A percentile compares a stretch with the other conserved stretches of the same genome.
phyloP scores from a whole-genome alignment of 2,797 vertebrate genomes.

The Cossypha dichroa region DNA sequence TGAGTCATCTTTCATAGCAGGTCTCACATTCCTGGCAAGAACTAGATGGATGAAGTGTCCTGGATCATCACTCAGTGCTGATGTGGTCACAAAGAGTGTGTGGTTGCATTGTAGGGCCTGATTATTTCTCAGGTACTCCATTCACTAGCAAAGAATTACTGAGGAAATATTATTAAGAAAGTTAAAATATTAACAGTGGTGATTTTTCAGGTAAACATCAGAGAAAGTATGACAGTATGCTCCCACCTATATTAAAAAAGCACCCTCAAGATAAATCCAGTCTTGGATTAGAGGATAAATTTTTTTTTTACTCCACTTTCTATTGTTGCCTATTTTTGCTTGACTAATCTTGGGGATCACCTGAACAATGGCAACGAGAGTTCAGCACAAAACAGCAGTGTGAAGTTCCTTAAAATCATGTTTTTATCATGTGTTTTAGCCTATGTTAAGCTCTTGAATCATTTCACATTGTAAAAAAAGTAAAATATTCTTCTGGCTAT shows the following conservation, averaged over 20 bases:
- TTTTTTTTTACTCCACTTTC: background rate
- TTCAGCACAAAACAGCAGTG: background rate
- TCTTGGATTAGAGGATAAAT: background rate
- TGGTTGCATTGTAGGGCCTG: background rate
- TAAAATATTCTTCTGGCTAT: constrained; percentile 35
- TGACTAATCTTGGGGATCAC: background rate
- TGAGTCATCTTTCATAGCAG: background rate
- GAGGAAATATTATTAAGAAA: background rate
- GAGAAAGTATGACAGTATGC: background rate
- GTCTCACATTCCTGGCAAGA: background rate
- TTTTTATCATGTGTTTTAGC: background rate
- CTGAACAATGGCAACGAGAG: background rate
- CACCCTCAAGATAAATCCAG: background rate
- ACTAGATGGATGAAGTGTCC: background rate
- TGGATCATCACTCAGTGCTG: background rate
- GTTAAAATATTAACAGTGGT: background rate
- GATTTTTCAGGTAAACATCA: constrained; percentile 14
- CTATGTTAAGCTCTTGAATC: background rate
- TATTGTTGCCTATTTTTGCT: constrained; percentile 8
- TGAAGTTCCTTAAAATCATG: background rate
- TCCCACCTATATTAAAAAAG: background rate
- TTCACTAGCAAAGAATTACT: background rate
- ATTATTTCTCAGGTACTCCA: constrained; percentile 1
- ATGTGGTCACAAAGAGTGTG: background rate
- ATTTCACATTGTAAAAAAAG: background rate